Base-by-base conservation (phyloP, 1,140 invertebrate species). In the Drosophila sturtevanti region DNA sequence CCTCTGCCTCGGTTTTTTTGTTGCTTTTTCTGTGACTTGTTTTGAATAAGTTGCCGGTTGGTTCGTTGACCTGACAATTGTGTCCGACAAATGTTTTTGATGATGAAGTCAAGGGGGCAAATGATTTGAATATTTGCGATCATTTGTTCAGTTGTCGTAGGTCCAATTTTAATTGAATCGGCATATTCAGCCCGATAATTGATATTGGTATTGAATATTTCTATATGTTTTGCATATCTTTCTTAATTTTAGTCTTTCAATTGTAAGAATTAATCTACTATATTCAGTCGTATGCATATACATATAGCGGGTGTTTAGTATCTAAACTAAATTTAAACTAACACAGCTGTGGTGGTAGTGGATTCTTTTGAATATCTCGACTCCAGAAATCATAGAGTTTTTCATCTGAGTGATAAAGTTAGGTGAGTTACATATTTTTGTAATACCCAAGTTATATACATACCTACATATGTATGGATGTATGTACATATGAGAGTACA, bases 1-100 rank as follows among this genome's bases (percentile, higher is more conserved):
- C 41, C 38, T 58, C 18, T 37, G 4, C 58, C 4, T n/a, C 14
- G 41, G 52, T 68, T 73, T 41, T 67, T 59, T 72, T 52, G 56
- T 72, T 34, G 66, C 41, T 82, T 73, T 58, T 72, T 61, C 63
- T 61, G 56, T 48, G 66, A 75, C 31, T 75, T 75, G 72, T 67
- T 75, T 34, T 56, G 59, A 34, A 22, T 61, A 67, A 24, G 54
- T 52, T 60, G 31, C 51, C 31, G 22, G 56, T 51, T n/a, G 44
- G 72, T 76, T 76, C 72, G 44, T 76, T 76, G 72, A 76, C 72
- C 72, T n/a, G 72, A 41, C 72, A 75, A 75, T 75, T 75, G 72
- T 62, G 56, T 52, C 58, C 56, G 72, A 51, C 72, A 76, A 76
- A 76, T 76, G 64, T 62, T 76, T 51, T 75, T 75, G 71, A 55